These are phyloP conservation scores for Rhyacichthys aspro DNA, from an alignment of 2,797 vertebrate genomes.

Conservation along the genomic window DNA sequence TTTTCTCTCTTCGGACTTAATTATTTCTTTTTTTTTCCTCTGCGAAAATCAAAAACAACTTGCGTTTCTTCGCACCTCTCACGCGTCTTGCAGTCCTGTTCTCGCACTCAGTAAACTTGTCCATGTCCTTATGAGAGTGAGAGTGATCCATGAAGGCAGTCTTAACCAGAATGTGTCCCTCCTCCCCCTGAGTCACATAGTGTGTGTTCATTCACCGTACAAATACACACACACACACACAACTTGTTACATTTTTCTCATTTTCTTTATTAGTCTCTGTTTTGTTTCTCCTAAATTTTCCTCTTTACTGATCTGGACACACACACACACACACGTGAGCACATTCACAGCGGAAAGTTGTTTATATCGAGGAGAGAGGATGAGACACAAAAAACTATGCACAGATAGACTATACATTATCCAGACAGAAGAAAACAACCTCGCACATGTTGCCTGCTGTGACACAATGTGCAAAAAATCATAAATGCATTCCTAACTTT, in stretches of 20 bases:
- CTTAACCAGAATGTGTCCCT: constrained; percentile 38
- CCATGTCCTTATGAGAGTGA: constrained; percentile 44
- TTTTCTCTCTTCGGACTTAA: constrained; percentile 42
- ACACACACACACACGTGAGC: too few species aligned
- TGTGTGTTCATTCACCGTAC: constrained; percentile 21
- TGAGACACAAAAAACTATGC: background rate
- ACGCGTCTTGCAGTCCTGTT: constrained; percentile 17
- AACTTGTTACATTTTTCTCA: constrained; percentile 9
- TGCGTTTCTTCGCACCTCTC: constrained; percentile 30
- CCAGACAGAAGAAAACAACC: constrained; percentile 6
- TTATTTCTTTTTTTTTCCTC: constrained; percentile 16
- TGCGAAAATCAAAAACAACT: constrained; percentile 7
- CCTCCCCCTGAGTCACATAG: constrained; percentile 34
- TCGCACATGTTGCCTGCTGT: constrained; percentile 2
- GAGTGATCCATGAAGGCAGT: constrained; percentile 54
- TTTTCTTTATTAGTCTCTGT: constrained; percentile 14
- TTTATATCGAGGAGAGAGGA: background rate
- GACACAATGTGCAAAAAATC: constrained; percentile 1
- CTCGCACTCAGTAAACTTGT: constrained; percentile 27
- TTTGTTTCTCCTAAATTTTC: constrained; percentile 4
- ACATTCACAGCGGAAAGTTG: too few species aligned
- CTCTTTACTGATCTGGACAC: too few species aligned
- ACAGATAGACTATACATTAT: background rate
- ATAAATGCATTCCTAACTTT: too few species aligned
- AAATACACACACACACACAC: constrained; percentile 19